Percentiles rank a stretch among this genome's conserved stretches.
Conservation (phyloP, 2,113 vertebrate genomes). For the Scomber colias region DNA sequence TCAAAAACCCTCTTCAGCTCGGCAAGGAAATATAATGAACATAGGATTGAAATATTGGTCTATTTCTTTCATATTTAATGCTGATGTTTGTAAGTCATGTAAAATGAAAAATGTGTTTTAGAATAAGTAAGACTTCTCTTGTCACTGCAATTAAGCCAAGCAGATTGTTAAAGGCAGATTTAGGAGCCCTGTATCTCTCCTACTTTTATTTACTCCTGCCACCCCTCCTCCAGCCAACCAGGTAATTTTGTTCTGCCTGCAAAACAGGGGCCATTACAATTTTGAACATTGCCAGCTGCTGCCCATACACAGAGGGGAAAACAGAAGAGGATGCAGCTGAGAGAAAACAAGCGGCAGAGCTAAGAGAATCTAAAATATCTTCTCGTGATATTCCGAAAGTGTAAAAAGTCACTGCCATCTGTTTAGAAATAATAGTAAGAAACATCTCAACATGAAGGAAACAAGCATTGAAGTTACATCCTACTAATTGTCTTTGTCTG, state of each 20-base stretch:
- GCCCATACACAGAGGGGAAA: slow-evolving; percentile 38
- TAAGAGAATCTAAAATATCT: slow-evolving; percentile 43
- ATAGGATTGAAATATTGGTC: slow-evolving; percentile 12
- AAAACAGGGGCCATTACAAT: slow-evolving; percentile 60
- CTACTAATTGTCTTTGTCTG: slow-evolving; percentile 60
- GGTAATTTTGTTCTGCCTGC: slow-evolving; percentile 56
- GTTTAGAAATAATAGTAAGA: slow-evolving; percentile 11
- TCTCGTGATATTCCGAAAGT: slow-evolving; percentile 15
- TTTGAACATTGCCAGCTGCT: slow-evolving; percentile 62
- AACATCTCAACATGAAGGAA: slow-evolving; percentile 15
- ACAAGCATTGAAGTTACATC: slow-evolving; percentile 30
- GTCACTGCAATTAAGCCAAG: slow-evolving; percentile 5
- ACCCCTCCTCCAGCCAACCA: slow-evolving; percentile 38
- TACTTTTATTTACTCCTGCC: slow-evolving; percentile 35
- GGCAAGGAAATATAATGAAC: neutral
- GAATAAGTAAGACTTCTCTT: neutral
- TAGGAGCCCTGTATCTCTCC: slow-evolving; percentile 16
- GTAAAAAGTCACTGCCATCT: slow-evolving; percentile 46
- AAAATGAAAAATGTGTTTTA: neutral
- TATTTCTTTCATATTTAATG: neutral
- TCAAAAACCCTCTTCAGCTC: slow-evolving; percentile 1
- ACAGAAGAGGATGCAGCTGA: slow-evolving; percentile 52
- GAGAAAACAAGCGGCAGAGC: slow-evolving; percentile 40
- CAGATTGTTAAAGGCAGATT: slow-evolving; percentile 40
- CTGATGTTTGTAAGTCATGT: neutral